phyloP scores from a whole-genome alignment of 2,113 vertebrate genomes.

The Zosterops lateralis region DNA sequence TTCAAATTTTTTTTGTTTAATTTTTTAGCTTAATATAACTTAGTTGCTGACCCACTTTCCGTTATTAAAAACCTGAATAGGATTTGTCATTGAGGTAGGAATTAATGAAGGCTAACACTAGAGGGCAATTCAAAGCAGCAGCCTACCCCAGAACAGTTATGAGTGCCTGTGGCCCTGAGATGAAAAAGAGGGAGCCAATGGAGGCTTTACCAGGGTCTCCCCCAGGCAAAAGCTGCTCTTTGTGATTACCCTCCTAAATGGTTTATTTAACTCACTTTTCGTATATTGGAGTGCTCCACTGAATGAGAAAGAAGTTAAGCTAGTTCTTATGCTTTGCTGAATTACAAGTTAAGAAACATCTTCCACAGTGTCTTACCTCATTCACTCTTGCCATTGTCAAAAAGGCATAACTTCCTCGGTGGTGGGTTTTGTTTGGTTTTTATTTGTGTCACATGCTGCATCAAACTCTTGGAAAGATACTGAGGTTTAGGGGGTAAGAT shows the following conservation, averaged over 20 bases:
- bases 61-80: slow-evolving; percentile 34
- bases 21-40: slow-evolving; percentile 1
- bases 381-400: neutral
- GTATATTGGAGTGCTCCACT: neutral
- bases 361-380: neutral
- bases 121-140: slow-evolving; percentile 60
- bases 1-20: neutral
- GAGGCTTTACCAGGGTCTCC: neutral
- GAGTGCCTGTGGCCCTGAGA: neutral
- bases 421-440: neutral
- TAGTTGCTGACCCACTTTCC: slow-evolving; percentile 44
- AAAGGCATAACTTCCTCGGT: neutral
- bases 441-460: neutral
- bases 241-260: neutral
- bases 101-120: slow-evolving; percentile 51
- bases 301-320: neutral
- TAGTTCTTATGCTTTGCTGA: neutral
- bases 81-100: slow-evolving; percentile 33
- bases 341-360: neutral
- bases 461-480: neutral
- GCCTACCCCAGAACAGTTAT: neutral
- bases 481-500: neutral
- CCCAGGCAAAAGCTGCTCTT: neutral
- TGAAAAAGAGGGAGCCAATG: neutral
- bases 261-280: neutral